Evolutionary conservation across 2,888 invertebrate genomes (phyloP).

Genomic region (Beris morrisii): DNA sequence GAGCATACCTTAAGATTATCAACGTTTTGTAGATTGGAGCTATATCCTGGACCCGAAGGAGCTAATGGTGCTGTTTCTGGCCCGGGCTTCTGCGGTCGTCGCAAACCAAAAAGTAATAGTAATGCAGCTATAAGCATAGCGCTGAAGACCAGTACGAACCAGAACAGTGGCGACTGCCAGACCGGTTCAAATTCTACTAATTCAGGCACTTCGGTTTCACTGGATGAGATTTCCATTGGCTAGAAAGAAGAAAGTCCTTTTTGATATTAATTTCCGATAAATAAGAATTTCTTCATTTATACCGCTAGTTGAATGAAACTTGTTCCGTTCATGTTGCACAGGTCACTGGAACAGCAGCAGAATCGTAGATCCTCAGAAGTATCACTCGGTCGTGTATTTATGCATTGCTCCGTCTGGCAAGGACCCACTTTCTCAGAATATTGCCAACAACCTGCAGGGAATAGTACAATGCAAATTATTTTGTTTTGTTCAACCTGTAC

Average conservation of each 20-base stretch:
- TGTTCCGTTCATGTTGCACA: conserved; percentile 68
- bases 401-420: conserved; percentile 61
- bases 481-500: not conserved
- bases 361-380: conserved; percentile 17
- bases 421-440: conserved; percentile 59
- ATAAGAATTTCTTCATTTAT: not conserved
- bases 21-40: conserved; percentile 56
- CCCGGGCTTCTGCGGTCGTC: conserved; percentile 43
- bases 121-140: conserved; percentile 39
- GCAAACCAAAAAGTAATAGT: conserved; percentile 36
- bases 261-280: not conserved
- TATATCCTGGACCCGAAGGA: conserved; percentile 56
- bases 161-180: conserved; percentile 41
- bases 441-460: conserved; percentile 60
- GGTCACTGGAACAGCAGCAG: conserved; percentile 78
- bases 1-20: conserved; percentile 55
- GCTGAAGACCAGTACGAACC: conserved; percentile 39
- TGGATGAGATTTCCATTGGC: conserved; percentile 33
- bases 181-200: conserved; percentile 33
- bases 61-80: conserved; percentile 54
- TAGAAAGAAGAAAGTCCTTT: conserved; percentile 14
- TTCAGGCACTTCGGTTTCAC: conserved; percentile 29
- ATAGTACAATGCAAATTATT: not conserved
- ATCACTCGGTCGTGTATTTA: conserved; percentile 59
- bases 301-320: conserved; percentile 39